A percentile compares a stretch with the other conserved stretches of the same genome.
Evolutionary conservation across 2,797 vertebrate species (phyloP).

Genomic region (Lutra lutra): DNA sequence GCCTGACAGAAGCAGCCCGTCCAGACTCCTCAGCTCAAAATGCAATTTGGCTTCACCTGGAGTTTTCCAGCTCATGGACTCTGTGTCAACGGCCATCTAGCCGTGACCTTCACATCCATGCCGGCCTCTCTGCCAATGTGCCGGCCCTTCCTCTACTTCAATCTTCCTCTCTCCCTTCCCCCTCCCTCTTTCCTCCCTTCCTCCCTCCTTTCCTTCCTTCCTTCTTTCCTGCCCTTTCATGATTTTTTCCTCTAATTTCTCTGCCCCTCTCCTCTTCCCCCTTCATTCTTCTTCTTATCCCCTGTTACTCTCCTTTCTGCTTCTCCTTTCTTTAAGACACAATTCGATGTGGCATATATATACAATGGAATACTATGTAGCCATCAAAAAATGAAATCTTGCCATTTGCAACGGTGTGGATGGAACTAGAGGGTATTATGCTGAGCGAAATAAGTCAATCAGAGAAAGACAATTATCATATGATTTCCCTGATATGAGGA

Average conservation of each 20-base stretch:
- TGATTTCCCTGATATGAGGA: too few relatives aligned
- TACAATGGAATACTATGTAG: too few relatives aligned
- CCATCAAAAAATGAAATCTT: too few relatives aligned
- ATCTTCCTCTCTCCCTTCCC: too few relatives aligned
- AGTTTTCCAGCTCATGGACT: neutral
- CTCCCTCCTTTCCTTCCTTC: too few relatives aligned
- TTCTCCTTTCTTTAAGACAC: neutral
- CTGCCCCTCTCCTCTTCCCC: neutral
- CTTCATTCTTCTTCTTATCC: neutral
- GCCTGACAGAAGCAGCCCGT: neutral
- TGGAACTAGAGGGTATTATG: too few relatives aligned
- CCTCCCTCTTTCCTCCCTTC: too few relatives aligned
- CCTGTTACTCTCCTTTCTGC: neutral
- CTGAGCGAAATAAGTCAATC: too few relatives aligned
- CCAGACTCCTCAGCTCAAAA: neutral
- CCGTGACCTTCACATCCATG: too few relatives aligned
- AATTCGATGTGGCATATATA: neutral
- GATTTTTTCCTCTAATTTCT: neutral
- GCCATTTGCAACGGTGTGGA: too few relatives aligned
- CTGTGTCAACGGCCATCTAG: neutral
- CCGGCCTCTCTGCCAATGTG: neutral
- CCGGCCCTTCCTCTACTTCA: neutral
- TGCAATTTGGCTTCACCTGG: neutral
- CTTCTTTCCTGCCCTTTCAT: neutral
- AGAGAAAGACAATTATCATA: too few relatives aligned